These are phyloP conservation scores for Drosophila rufa DNA, from an alignment of 1,140 invertebrate genomes.

Conservation along the genomic window DNA sequence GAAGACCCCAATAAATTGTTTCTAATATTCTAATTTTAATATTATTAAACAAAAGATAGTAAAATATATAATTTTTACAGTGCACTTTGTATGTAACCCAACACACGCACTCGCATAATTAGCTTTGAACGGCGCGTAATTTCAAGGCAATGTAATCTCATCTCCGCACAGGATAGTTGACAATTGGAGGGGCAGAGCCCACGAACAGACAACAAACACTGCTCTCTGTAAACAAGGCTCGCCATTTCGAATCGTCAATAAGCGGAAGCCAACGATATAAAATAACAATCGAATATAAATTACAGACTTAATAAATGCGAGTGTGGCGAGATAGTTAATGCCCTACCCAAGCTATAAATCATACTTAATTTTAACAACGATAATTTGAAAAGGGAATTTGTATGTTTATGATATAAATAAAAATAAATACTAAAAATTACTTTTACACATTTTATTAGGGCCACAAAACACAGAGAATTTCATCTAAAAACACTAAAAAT, in stretches of 20 bases:
- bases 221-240: constrained; percentile 23
- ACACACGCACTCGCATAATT: constrained; percentile 49
- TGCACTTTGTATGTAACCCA: constrained; percentile 4
- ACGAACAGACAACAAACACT: constrained; percentile 28
- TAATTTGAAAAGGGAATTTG: neutral
- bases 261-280: neutral
- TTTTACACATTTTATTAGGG: too few relatives aligned
- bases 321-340: neutral
- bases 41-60: neutral
- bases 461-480: too few relatives aligned
- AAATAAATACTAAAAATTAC: too few relatives aligned
- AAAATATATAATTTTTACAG: neutral
- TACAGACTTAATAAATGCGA: constrained; percentile 1
- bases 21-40: neutral
- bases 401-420: too few relatives aligned
- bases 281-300: constrained; percentile 38
- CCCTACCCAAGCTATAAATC: neutral
- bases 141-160: constrained; percentile 10
- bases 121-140: constrained; percentile 58
- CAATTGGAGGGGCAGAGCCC: constrained; percentile 21
- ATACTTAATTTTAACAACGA: constrained; percentile 5
- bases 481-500: too few relatives aligned
- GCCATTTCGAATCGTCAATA: neutral
- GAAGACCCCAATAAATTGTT: neutral
- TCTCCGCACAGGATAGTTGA: constrained; percentile 5